Percentiles rank a stretch among this genome's conserved stretches.
phyloP scores from a whole-genome alignment of 2,113 vertebrate species.

The Callorhinus ursinus region DNA sequence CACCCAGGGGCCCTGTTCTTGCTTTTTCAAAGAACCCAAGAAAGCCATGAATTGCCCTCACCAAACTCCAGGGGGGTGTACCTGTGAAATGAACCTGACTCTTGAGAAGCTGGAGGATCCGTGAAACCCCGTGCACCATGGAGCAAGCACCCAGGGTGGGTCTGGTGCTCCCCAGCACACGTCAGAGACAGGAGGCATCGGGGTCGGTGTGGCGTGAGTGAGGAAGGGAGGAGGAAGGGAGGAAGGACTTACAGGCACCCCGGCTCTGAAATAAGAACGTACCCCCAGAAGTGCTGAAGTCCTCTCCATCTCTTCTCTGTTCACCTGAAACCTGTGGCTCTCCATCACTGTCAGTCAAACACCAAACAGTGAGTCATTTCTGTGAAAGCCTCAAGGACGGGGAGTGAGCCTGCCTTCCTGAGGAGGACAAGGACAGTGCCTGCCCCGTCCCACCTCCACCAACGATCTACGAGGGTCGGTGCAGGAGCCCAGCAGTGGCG shows the following conservation, averaged over 20 bases:
- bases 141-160: background rate
- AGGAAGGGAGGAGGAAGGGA: background rate
- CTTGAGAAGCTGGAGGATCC: background rate
- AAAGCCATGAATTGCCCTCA: background rate
- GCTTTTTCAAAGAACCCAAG: background rate
- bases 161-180: background rate
- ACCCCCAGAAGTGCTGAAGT: conserved; percentile 94
- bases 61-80: background rate
- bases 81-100: background rate
- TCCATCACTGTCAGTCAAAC: conserved; percentile 92
- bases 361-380: background rate
- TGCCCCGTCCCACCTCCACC: rapidly evolving
- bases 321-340: conserved; percentile 89
- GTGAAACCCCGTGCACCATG: rapidly evolving
- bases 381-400: background rate
- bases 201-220: no score
- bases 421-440: background rate
- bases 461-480: rapidly evolving
- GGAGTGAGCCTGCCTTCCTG: background rate
- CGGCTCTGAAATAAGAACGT: background rate
- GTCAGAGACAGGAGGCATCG: background rate
- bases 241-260: background rate
- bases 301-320: conserved; percentile 89
- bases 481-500: rapidly evolving
- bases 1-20: background rate